Evolutionary conservation across 2,113 vertebrate species (phyloP), one percentile per base, ranked within the genome.

Genomic region (Larimichthys crocea): DNA sequence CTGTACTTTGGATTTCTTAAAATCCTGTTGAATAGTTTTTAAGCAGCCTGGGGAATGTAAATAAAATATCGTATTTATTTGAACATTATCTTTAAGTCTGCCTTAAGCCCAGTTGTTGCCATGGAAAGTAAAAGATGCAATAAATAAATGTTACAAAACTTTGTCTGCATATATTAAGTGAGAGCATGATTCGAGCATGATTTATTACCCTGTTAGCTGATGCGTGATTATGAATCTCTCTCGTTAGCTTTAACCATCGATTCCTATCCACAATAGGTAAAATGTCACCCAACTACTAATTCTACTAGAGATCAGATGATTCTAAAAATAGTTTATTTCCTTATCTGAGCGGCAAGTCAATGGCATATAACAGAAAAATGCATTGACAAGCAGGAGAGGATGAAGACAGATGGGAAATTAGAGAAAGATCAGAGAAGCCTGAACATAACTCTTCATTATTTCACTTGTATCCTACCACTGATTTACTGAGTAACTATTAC

Each of bases 401-500:
- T 55, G 50, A 46, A 17, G 10, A 57, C 7, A 42, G 15, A 59
- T 9, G 46, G 42, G 19, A 50, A 76, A 78, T 14, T 49, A 74
- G 22, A 60, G 10, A 69, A 17, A 71, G 49, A 35, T 7, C 16
- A 56, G 52, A 42, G 24, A 29, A 42, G 22, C 35, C 14, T 67
- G 26, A 64, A 80, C n/a, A 5, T 46, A 70, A 74, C 35, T 22
- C 29, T 42, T 44, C 50, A 24, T 70, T 46, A 46, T 57, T 53
- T 74, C 49, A 76, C 53, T 52, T 17, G 19, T 16, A 49, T 62
- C 29, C 68, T 70, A 26, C 61, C 67, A 5, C 24, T 46, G 69
- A 84, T 56, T 31, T 53, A 70, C 31, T 53, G 9, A 63, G 22
- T 63, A 60, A 73, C 40, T 76, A n/a, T 35, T 44, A 74, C 44